Percentiles rank a stretch among this genome's conserved stretches.
These are phyloP conservation scores for Drosophila sordidula DNA, from an alignment of 2,888 invertebrate genomes.

Conservation along the genomic window DNA sequence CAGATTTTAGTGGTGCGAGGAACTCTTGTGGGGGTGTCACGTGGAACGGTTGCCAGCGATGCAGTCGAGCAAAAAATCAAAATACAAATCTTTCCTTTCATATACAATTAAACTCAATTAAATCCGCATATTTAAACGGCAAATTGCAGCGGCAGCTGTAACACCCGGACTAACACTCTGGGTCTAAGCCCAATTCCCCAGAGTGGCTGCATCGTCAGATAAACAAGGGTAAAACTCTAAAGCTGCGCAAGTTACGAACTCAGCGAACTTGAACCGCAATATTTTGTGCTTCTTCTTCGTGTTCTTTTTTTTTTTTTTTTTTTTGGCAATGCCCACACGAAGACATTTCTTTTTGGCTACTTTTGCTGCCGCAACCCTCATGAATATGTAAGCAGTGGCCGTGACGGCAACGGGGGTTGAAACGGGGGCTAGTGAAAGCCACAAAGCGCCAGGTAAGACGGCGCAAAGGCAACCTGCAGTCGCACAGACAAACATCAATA, in stretches of 20 bases:
- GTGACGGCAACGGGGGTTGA: slow-evolving; percentile 34
- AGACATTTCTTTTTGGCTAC: slow-evolving; percentile 75
- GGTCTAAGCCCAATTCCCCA: slow-evolving; percentile 59
- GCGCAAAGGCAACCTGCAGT: slow-evolving; percentile 47
- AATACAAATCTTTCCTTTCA: slow-evolving; percentile 54
- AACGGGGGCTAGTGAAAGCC: slow-evolving; percentile 59
- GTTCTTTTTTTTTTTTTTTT: slow-evolving; percentile 11
- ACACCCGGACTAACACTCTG: slow-evolving; percentile 34
- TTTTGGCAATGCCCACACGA: slow-evolving; percentile 65
- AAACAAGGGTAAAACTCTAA: slow-evolving; percentile 52
- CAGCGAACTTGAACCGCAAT: slow-evolving; percentile 81
- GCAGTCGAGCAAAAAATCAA: slow-evolving; percentile 41
- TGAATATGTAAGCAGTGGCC: slow-evolving; percentile 77
- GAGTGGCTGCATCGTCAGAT: slow-evolving; percentile 66
- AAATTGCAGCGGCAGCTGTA: slow-evolving; percentile 58
- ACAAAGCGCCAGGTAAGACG: slow-evolving; percentile 70
- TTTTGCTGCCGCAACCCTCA: slow-evolving; percentile 80
- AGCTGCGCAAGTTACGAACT: slow-evolving; percentile 53
- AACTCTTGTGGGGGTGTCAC: too few relatives aligned
- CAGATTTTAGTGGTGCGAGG: neutral
- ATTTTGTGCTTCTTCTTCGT: neutral
- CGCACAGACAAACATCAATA: slow-evolving; percentile 75
- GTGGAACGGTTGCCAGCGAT: neutral
- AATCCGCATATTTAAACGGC: slow-evolving; percentile 74
- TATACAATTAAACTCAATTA: slow-evolving; percentile 79